Base-by-base conservation (phyloP, 1,140 invertebrate genomes). In the Zaprionus taronus region DNA sequence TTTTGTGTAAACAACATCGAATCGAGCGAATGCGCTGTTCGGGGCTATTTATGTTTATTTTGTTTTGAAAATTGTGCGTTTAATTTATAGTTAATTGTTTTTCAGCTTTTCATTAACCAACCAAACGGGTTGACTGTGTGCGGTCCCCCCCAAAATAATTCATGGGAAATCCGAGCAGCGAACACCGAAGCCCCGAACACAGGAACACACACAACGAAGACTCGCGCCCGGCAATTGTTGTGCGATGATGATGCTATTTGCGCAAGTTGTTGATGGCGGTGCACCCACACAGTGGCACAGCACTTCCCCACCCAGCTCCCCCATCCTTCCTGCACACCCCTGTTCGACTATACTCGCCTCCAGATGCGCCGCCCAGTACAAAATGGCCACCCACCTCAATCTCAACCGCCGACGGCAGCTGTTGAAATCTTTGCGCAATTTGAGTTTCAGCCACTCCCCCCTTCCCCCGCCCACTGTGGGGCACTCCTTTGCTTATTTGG, bases 81-180 rank as follows among this genome's bases (percentile, higher is more conserved):
- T 87, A 87, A 87, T 87, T 87, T 87, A 89, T 89, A 87, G 84
- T 87, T 87, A 87, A 87, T 87, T 87, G 84, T 87, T 87, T 89
- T 87, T 79, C 83, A 81, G 84, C 68, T 72, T 87, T 87, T 87
- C 84, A 87, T 87, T 89, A 87, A 83, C 84, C 84, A 84, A 83
- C 79, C 82, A 70, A 72, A 72, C 38, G 49, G 57, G 65, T 55
- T 83, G 84, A 87, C 84, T 87, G 84, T 87, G 84, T 87, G 84
- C 84, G 84, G 84, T 87, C 84, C 81, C 66, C 38, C 28, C n/a
- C 17, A 65, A 34, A 44, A 60, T 12, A 31, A 15, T 87, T 87
- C 84, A 83, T 80, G 72, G 58, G 84, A 87, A 87, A 51, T 65
- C 68, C 62, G 63, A 49, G n/a, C n/a, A 47, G n/a, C 41, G 41